phyloP scores from a whole-genome alignment of 2,888 invertebrate species.

The Nymphalis c-album region DNA sequence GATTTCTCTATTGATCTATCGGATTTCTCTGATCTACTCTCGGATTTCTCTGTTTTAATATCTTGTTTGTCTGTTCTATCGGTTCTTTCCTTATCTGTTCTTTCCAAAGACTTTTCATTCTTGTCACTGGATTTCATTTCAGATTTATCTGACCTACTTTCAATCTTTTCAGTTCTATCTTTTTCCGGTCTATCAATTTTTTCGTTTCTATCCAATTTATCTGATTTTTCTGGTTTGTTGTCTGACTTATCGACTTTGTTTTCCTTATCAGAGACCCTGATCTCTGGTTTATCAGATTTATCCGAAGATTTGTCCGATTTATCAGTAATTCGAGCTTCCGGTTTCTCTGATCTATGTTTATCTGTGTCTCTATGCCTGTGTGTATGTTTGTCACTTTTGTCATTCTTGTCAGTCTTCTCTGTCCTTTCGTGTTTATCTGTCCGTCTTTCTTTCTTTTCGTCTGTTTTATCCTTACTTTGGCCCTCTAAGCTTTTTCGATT shows the following conservation, averaged over 20 bases:
- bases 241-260: conserved; percentile 34
- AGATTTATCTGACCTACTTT: conserved; percentile 30
- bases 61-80: conserved; percentile 38
- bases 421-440: conserved; percentile 46
- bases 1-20: conserved; percentile 30
- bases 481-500: conserved; percentile 63
- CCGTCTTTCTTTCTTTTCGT: conserved; percentile 56
- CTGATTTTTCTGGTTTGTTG: conserved; percentile 32
- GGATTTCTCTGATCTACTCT: conserved; percentile 32
- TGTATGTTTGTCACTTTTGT: conserved; percentile 39
- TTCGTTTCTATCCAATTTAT: conserved; percentile 28
- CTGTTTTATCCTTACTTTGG: conserved; percentile 55
- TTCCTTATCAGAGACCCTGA: conserved; percentile 35
- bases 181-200: conserved; percentile 45
- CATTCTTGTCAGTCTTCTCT: conserved; percentile 37
- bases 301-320: conserved; percentile 39
- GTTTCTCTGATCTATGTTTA: conserved; percentile 37
- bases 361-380: conserved; percentile 55
- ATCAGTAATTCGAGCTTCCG: conserved; percentile 33
- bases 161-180: conserved; percentile 37
- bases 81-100: conserved; percentile 35
- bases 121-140: conserved; percentile 26
- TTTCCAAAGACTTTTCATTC: conserved; percentile 31
- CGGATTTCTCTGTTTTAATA: conserved; percentile 34
- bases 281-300: conserved; percentile 39